Evolutionary conservation across 2,888 invertebrate genomes (phyloP).

Genomic region (Mayetiola destructor): DNA sequence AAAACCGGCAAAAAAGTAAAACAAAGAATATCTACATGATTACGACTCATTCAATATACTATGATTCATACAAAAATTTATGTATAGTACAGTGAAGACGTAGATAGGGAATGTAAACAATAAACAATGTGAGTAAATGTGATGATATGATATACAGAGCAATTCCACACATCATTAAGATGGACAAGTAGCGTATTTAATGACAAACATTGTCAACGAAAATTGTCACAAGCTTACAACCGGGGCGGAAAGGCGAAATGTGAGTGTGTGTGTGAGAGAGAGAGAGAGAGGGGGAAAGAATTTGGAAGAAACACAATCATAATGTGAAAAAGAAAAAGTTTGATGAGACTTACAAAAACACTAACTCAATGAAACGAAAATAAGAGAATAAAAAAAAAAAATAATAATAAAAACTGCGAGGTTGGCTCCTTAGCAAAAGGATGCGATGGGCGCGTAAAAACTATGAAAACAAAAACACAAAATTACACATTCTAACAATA

Average conservation of each 20-base stretch:
- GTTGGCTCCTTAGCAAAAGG: neutral
- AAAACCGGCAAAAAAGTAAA: too few relatives aligned
- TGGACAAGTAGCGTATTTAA: conserved; percentile 8
- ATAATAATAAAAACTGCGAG: neutral
- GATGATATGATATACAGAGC: neutral
- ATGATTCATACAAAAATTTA: too few relatives aligned
- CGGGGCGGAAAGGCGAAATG: neutral
- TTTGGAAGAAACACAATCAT: neutral
- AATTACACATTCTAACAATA: neutral
- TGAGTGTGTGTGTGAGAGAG: neutral
- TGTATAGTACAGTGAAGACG: too few relatives aligned
- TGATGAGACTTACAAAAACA: neutral
- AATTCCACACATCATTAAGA: conserved; percentile 8
- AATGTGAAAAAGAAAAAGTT: neutral
- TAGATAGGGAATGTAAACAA: too few relatives aligned
- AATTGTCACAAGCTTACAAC: neutral
- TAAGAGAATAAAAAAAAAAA: neutral
- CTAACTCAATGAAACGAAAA: neutral
- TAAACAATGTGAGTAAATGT: too few relatives aligned
- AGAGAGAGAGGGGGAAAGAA: neutral
- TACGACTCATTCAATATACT: too few relatives aligned
- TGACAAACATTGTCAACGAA: conserved; percentile 9
- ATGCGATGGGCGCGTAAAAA: neutral
- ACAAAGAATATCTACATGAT: too few relatives aligned
- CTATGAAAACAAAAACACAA: neutral